phyloP scores from a whole-genome alignment of 1,140 invertebrate genomes.

The Cydia splendana region DNA sequence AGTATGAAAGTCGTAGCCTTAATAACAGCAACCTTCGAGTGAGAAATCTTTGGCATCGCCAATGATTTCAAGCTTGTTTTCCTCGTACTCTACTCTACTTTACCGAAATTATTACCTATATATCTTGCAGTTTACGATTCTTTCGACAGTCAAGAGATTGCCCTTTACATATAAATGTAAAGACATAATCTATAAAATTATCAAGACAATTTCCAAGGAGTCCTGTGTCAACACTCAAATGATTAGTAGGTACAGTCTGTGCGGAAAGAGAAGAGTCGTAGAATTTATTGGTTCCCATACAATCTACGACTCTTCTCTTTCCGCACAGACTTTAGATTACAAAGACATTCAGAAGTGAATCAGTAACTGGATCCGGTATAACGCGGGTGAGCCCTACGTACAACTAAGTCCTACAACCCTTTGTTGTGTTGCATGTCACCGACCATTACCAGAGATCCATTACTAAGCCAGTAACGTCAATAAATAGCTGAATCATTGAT shows the following conservation, averaged over 20 bases:
- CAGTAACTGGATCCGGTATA: background rate
- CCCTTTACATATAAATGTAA: no score
- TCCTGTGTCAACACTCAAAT: background rate
- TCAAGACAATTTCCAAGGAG: no score
- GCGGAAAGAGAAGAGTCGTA: no score
- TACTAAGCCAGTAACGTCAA: background rate
- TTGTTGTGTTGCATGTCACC: background rate
- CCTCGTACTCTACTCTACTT: background rate
- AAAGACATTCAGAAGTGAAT: background rate
- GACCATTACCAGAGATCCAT: background rate
- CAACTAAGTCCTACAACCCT: background rate
- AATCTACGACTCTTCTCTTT: no score
- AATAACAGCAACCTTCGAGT: conserved; percentile 13
- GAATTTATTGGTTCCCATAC: no score
- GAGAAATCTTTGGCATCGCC: conserved; percentile 16
- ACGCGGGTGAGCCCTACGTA: background rate
- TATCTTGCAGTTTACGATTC: background rate
- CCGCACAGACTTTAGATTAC: background rate
- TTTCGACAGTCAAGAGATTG: no score
- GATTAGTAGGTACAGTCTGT: background rate
- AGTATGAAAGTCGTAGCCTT: conserved; percentile 11
- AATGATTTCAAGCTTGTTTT: background rate
- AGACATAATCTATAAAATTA: no score
- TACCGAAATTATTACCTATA: background rate
- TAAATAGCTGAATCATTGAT: conserved; percentile 1